A percentile compares a stretch with the other conserved stretches of the same genome.
Conservation (phyloP, 2,113 vertebrate species). For the Hymenochirus boettgeri region DNA sequence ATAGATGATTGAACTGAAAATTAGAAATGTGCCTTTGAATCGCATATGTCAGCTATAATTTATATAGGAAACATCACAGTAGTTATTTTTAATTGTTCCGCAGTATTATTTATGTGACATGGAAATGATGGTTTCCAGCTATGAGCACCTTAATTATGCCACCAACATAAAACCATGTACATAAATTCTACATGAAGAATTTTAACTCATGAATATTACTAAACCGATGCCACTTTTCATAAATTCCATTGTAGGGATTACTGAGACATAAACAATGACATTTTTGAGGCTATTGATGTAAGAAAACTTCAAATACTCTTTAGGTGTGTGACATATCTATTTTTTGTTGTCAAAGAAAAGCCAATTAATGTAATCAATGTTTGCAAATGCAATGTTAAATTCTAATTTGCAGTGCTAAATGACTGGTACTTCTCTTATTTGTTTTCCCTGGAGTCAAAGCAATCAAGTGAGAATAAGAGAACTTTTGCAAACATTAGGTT, state of each 20-base stretch:
- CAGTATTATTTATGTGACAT: not conserved
- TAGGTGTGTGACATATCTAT: not conserved
- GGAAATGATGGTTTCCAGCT: not conserved
- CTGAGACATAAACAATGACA: not conserved
- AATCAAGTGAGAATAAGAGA: not conserved
- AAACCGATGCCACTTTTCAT: not conserved
- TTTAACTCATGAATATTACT: no score
- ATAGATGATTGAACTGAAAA: constrained; percentile 8
- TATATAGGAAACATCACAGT: constrained; percentile 1
- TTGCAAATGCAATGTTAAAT: not conserved
- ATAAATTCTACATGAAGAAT: no score
- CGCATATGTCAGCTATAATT: constrained; percentile 4
- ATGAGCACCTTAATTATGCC: no score
- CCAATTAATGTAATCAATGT: constrained; percentile 27
- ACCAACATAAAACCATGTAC: no score
- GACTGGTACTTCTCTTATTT: not conserved
- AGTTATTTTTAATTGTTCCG: constrained; percentile 25
- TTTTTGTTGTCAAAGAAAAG: constrained; percentile 40
- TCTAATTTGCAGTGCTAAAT: constrained; percentile 20
- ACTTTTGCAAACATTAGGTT: accelerated
- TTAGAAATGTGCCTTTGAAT: not conserved
- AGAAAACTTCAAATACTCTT: not conserved
- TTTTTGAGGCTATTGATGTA: not conserved
- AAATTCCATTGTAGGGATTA: not conserved
- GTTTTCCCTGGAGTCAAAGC: not conserved